Conservation (phyloP, 2,888 invertebrate species). For the Odontothrips loti region DNA sequence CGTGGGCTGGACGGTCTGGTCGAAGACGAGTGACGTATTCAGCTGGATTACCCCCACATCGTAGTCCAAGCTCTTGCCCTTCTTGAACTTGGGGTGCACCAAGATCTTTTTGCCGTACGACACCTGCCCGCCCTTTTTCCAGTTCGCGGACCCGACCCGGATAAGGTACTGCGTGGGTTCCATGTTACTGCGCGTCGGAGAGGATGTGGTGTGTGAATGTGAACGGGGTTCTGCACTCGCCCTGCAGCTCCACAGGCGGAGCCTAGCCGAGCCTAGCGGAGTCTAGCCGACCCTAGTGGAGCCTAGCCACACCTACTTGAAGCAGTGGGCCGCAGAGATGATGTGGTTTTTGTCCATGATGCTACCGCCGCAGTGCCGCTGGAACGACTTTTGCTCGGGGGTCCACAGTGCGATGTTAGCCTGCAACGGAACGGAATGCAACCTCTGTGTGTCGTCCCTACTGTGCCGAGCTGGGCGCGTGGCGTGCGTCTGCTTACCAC, state of each 20-base stretch:
- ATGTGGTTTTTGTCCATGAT: background rate
- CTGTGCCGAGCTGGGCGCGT: background rate
- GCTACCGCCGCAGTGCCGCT: background rate
- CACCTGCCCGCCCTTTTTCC: background rate
- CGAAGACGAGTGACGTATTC: background rate
- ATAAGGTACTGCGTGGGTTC: background rate
- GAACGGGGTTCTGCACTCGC: too few species aligned
- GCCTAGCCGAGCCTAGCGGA: background rate
- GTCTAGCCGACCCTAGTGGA: background rate
- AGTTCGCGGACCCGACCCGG: background rate
- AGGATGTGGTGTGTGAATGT: background rate
- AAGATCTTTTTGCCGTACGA: background rate
- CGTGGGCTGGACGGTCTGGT: background rate
- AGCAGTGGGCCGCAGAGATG: background rate
- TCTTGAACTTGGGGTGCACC: background rate
- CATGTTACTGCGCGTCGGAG: background rate
- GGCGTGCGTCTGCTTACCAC: background rate
- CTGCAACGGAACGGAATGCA: background rate
- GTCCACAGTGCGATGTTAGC: background rate
- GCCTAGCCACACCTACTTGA: background rate
- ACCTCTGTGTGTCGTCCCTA: background rate
- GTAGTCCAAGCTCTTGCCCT: background rate
- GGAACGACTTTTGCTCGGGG: background rate
- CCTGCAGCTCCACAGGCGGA: background rate
- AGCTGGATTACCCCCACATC: background rate